Percentiles rank a stretch among this genome's conserved stretches.
Conservation (phyloP, 2,797 vertebrate species). For the Sandelia bainsii region DNA sequence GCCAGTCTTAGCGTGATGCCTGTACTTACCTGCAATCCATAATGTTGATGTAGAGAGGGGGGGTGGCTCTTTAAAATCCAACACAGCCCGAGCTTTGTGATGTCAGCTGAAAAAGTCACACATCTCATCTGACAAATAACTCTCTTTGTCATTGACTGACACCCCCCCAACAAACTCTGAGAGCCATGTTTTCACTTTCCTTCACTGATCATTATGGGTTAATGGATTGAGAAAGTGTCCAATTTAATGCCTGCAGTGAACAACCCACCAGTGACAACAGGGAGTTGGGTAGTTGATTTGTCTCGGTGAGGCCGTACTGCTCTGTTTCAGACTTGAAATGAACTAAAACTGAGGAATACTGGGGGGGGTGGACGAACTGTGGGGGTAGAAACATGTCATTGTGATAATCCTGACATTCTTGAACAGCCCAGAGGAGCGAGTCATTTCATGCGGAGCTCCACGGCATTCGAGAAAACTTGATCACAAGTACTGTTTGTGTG, state of each 20-base stretch:
- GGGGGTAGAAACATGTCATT: conserved; percentile 46
- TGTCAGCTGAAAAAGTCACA: conserved; percentile 10
- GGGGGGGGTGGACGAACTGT: background rate
- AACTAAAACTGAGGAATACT: conserved; percentile 53
- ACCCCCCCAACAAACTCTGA: conserved; percentile 4
- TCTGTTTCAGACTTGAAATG: conserved; percentile 58
- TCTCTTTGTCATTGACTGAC: conserved; percentile 27
- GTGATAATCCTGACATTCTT: conserved; percentile 82
- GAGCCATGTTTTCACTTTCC: conserved; percentile 26
- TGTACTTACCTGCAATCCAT: conserved; percentile 4
- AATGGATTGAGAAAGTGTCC: conserved; percentile 12
- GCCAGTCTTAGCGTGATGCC: conserved; percentile 89
- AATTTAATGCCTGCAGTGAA: conserved; percentile 6
- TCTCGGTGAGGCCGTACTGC: conserved; percentile 10
- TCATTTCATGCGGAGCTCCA: conserved; percentile 42
- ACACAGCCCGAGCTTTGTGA: conserved; percentile 29
- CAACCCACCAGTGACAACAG: background rate
- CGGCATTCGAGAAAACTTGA: conserved; percentile 76
- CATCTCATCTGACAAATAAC: conserved; percentile 19
- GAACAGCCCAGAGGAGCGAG: conserved; percentile 69
- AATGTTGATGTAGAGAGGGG: conserved; percentile 24
- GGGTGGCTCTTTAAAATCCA: conserved; percentile 20
- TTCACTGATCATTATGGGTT: conserved; percentile 36
- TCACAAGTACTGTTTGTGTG: conserved; percentile 58
- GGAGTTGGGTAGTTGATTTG: background rate